A percentile compares a stretch with the other conserved stretches of the same genome.
Evolutionary conservation across 2,888 invertebrate genomes (phyloP).

Genomic region (Linnaemya tessellans): DNA sequence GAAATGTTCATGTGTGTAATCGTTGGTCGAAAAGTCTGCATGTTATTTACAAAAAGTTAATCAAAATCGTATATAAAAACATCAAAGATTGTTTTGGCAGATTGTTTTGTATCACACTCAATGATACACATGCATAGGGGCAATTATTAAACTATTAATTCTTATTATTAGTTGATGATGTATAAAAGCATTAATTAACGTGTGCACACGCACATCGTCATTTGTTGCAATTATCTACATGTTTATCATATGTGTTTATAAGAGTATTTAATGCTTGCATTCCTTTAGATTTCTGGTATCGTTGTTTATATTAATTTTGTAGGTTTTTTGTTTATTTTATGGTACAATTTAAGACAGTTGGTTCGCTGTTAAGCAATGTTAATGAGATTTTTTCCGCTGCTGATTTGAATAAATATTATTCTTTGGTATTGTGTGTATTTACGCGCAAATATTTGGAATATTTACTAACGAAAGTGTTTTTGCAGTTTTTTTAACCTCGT

Average conservation of each 20-base stretch:
- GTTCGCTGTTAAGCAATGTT: slow-evolving; percentile 32
- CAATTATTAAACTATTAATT: too few species aligned
- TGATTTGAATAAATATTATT: slow-evolving; percentile 26
- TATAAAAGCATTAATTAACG: too few species aligned
- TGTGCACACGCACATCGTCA: too few species aligned
- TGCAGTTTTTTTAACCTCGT: background rate
- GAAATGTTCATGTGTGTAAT: background rate
- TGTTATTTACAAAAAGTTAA: too few species aligned
- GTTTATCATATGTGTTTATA: background rate
- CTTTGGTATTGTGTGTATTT: background rate
- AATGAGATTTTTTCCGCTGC: slow-evolving; percentile 18
- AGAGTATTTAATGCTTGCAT: background rate
- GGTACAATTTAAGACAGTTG: slow-evolving; percentile 31
- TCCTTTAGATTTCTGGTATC: slow-evolving; percentile 11
- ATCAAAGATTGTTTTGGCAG: too few species aligned
- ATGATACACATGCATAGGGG: too few species aligned
- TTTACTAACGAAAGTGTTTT: slow-evolving; percentile 22
- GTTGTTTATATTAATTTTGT: slow-evolving; percentile 8
- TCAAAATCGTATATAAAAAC: too few species aligned
- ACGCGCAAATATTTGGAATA: slow-evolving; percentile 17
- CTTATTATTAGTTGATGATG: too few species aligned
- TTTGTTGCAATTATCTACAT: too few species aligned
- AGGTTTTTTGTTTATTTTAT: slow-evolving; percentile 45
- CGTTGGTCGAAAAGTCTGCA: background rate
- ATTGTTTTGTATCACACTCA: too few species aligned